phyloP scores from a whole-genome alignment of 2,113 vertebrate species.

The Tyto alba region DNA sequence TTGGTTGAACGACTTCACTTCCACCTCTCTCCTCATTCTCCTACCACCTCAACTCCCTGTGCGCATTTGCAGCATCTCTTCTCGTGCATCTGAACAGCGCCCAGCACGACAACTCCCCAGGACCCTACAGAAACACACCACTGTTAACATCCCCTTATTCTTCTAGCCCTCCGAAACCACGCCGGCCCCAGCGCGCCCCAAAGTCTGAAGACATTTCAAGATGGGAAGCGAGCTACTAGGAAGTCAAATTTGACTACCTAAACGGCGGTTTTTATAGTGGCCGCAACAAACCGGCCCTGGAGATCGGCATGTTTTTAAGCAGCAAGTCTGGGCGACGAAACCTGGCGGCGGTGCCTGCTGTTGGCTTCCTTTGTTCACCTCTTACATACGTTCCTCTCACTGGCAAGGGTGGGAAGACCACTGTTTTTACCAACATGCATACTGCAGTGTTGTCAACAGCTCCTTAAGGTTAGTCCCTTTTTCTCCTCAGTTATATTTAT shows the following conservation, averaged over 20 bases:
- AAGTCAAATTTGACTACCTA: not conserved
- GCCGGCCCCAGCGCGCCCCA: not conserved
- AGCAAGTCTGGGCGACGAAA: not conserved
- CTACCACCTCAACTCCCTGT: not conserved
- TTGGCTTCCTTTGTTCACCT: not conserved
- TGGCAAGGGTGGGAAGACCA: not conserved
- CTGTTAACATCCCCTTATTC: not conserved
- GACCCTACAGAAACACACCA: not conserved
- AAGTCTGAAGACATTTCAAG: not conserved
- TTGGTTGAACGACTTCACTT: not conserved
- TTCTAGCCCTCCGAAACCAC: not conserved
- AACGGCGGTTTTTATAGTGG: not conserved
- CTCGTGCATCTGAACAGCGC: fast-evolving
- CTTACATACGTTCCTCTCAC: not conserved
- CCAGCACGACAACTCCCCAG: not conserved
- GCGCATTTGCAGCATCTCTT: not conserved
- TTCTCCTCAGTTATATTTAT: not conserved
- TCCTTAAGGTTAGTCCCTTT: slow-evolving; percentile 10
- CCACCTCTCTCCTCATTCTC: not conserved
- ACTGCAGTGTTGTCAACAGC: not conserved
- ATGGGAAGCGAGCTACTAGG: not conserved
- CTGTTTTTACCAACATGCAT: not conserved
- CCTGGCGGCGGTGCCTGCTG: not conserved
- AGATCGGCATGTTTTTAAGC: not conserved
- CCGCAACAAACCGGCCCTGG: not conserved